Percentiles rank a stretch among this genome's conserved stretches.
These are phyloP conservation scores for Conchocele bisecta DNA, from an alignment of 2,888 invertebrate genomes.

Conservation along the genomic window DNA sequence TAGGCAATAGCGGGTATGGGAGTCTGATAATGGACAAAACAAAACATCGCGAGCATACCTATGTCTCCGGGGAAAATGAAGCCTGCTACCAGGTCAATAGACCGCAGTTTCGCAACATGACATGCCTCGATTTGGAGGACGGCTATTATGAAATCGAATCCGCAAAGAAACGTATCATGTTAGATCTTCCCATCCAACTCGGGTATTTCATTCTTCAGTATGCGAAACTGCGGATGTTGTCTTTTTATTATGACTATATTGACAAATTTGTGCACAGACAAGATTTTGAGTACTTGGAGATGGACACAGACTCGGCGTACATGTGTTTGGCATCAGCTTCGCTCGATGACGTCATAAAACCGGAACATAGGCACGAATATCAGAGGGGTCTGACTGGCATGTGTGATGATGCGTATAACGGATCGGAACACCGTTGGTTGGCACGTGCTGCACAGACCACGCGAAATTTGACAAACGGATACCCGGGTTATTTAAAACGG, in stretches of 20 bases:
- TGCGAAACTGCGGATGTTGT: slow-evolving; percentile 45
- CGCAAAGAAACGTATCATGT: slow-evolving; percentile 13
- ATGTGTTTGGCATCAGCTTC: too few species aligned
- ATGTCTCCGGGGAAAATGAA: slow-evolving; percentile 12
- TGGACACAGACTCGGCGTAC: slow-evolving; percentile 54
- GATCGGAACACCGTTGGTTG: neutral
- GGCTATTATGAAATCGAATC: slow-evolving; percentile 28
- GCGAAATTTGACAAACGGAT: slow-evolving; percentile 1
- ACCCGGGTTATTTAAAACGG: too few species aligned
- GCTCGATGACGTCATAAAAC: too few species aligned
- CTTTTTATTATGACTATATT: slow-evolving; percentile 34
- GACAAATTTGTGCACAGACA: slow-evolving; percentile 21
- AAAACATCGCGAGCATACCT: slow-evolving; percentile 18
- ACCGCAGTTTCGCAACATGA: slow-evolving; percentile 10
- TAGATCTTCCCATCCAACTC: slow-evolving; percentile 36
- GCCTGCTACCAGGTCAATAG: slow-evolving; percentile 4
- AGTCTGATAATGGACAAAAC: slow-evolving; percentile 22
- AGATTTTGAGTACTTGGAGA: slow-evolving; percentile 35
- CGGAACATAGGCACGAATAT: too few species aligned
- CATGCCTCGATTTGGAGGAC: slow-evolving; percentile 13
- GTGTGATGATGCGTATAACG: neutral
- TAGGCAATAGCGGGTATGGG: slow-evolving; percentile 16
- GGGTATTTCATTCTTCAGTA: slow-evolving; percentile 47
- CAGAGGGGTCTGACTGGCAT: too few species aligned
- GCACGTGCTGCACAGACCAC: slow-evolving; percentile 9